Percentiles rank a stretch among this genome's conserved stretches.
phyloP scores from a whole-genome alignment of 2,888 invertebrate genomes.

The Saturnia pavonia region DNA sequence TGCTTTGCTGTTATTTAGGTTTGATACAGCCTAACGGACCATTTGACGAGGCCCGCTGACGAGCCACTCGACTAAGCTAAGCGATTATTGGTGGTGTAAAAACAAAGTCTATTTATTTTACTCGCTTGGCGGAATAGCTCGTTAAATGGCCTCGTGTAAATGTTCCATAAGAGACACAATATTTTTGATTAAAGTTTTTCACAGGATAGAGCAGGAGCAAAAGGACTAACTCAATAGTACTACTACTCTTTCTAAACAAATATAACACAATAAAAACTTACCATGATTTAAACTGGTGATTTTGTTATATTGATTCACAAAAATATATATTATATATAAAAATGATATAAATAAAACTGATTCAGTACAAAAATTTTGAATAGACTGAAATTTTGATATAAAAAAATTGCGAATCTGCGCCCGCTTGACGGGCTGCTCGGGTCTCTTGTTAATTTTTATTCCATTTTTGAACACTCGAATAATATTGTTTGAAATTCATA shows the following conservation, averaged over 20 bases:
- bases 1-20: too few species aligned
- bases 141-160: too few species aligned
- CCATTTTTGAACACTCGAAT: constrained; percentile 50
- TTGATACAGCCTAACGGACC: too few species aligned
- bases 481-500: constrained; percentile 20
- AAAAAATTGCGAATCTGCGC: constrained; percentile 69
- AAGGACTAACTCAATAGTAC: too few species aligned
- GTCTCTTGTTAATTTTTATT: constrained; percentile 62
- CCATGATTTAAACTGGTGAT: constrained; percentile 71
- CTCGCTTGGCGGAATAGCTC: too few species aligned
- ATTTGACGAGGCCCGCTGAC: too few species aligned
- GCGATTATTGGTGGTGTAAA: too few species aligned
- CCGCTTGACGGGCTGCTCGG: constrained; percentile 62
- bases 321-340: constrained; percentile 43
- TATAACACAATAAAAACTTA: constrained; percentile 50
- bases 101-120: too few species aligned
- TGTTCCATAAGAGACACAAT: too few species aligned
- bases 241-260: background rate
- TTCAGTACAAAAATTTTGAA: constrained; percentile 64
- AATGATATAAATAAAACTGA: constrained; percentile 56
- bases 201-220: too few species aligned
- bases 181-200: too few species aligned
- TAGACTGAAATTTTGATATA: constrained; percentile 66
- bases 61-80: too few species aligned
- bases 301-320: constrained; percentile 54